Conservation (phyloP, 2,113 vertebrate genomes). For the Otolemur garnettii region DNA sequence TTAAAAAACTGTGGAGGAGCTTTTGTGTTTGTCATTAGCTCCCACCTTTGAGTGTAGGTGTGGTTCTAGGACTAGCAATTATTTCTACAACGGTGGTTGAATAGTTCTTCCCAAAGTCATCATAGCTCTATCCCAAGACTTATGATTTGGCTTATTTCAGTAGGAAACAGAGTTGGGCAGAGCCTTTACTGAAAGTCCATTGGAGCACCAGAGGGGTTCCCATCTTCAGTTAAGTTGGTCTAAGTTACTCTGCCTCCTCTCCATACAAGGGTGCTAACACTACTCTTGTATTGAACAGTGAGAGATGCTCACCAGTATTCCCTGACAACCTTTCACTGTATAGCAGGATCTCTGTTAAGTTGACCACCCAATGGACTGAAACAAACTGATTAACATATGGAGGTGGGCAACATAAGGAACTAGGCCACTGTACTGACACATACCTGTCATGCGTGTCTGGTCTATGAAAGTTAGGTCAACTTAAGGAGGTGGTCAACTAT, state of each 20-base stretch:
- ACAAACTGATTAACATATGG: no score
- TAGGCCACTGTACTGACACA: no score
- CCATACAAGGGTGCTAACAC: no score
- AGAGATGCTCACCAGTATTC: neutral
- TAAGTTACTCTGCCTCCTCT: neutral
- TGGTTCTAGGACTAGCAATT: neutral
- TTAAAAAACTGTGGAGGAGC: neutral
- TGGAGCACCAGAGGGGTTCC: neutral
- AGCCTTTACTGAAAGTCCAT: neutral
- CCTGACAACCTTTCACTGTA: neutral
- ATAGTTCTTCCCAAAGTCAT: neutral
- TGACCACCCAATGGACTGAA: no score
- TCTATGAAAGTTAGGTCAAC: no score
- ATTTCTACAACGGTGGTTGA: neutral
- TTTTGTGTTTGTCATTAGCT: neutral
- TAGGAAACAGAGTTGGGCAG: neutral
- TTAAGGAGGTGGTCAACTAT: no score
- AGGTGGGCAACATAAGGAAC: no score
- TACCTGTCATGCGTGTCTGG: no score
- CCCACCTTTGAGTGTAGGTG: neutral
- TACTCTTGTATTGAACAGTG: neutral
- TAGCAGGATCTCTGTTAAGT: neutral
- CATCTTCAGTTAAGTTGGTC: neutral
- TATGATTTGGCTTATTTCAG: neutral
- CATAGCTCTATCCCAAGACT: neutral